Evolutionary conservation across 2,888 invertebrate species (phyloP), one percentile per base, ranked within the genome.

Genomic region (Caenorhabditis sinica): DNA sequence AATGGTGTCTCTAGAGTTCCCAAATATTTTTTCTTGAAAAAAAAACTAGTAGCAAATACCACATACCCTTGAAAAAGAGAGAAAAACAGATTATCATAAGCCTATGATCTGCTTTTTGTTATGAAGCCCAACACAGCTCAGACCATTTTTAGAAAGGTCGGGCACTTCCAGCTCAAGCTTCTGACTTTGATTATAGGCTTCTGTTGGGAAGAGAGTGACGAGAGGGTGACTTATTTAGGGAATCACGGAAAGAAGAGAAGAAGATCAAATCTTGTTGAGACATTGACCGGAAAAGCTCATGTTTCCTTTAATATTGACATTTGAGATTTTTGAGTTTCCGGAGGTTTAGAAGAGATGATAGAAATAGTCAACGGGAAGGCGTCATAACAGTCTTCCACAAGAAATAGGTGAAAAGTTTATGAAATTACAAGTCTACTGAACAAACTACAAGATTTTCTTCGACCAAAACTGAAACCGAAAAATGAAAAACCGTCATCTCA

Each of bases 211-310:
- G 17, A 15, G 8, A 40, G 23, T 56, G 56, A 56, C 56, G 56
- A 40, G 40, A 61, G n/a, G 3, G 49, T 65, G 65, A 30, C 45
- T 65, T 65, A 30, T 65, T 65, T 43, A 25, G 6, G 30, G 65
- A 45, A 65, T 40, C 15, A 11, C 11, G 11, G 23, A 36, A 40
- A 61, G n/a, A n/a, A 58, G 13, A 63, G n/a, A 15, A 60, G 33
- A 30, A 65, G 40, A 61, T 61, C 20, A 61, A 25, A 30, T 36
- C 4, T 20, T 65, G 23, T 45, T 49, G 28, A 53, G 68, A 68
- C 36, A 68, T 53, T 68, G 68, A 68, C 68, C 68, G 68, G 68
- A 68, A 68, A 53, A 15, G 17, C 20, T 68, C 68, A 68, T 68
- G 53, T 68, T 68, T 53, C 68, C 20, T 36, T 11, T 9, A 53